Evolutionary conservation across 2,113 vertebrate genomes (phyloP), one percentile per base, ranked within the genome.

Genomic region (Odontesthes bonariensis): DNA sequence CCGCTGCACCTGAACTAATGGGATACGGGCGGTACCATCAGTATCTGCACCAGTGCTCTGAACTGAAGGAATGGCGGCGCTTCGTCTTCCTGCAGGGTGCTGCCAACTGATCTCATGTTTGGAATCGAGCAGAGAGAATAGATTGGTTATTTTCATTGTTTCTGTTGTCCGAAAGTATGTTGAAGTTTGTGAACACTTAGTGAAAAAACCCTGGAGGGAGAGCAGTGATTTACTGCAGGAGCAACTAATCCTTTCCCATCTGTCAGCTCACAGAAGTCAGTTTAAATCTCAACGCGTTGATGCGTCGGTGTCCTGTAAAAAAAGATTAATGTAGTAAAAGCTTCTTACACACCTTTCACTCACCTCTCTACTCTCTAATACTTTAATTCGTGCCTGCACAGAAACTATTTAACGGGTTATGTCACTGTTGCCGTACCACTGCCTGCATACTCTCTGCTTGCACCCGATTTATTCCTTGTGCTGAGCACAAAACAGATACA

Each of bases 1-100:
- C 79, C 74, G 56, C 42, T 85, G 80, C 86, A 88, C 61, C 76
- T 88, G 75, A 78, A 78, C 70, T 82, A 83, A 84, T 71, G 79
- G 57, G 81, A 79, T 47, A 14, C 60, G 58, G 69, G 69, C 70
- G 46, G 44, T 66, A 56, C 9, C 8, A 38, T 7, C 6, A 54
- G 58, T 66, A 31, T 14, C 68, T 80, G 23, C 31, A 40, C 38
- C 40, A 54, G 64, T 57, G 56, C 67, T 73, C 57, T 63, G 46
- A 61, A 47, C 65, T 69, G 40, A 67, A 70, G 51, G 5, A 54
- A 69, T 33, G 3, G 38, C 27, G 20, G 65, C 46, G 59, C 19
- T 19, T 47, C 53, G 17, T 53, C 3, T 8, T 14, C 33, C 33
- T 20, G 27, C 32, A 3, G 19, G 73, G 72, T 17, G 44, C n/a